Evolutionary conservation across 1,140 invertebrate species (phyloP).

Genomic region (Euborellia annulipes): DNA sequence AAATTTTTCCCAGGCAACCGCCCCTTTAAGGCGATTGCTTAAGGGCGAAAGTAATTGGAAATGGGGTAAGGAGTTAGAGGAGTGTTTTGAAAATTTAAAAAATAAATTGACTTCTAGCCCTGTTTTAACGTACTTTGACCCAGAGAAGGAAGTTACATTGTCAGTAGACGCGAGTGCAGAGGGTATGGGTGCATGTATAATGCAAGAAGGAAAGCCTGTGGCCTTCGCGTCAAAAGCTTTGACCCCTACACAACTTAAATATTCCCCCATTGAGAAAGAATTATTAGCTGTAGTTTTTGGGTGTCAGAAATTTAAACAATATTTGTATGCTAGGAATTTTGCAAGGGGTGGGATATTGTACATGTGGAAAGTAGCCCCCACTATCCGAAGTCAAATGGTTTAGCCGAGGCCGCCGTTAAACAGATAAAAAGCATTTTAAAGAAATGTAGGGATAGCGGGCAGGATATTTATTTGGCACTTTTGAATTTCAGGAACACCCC

Average conservation of each 20-base stretch:
- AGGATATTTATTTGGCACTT: too few relatives aligned
- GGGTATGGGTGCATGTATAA: conserved; percentile 15
- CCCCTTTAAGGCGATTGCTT: conserved; percentile 17
- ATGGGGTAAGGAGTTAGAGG: conserved; percentile 15
- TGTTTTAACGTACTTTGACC: conserved; percentile 19
- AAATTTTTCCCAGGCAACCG: conserved; percentile 16
- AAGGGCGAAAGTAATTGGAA: conserved; percentile 17
- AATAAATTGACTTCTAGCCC: conserved; percentile 14
- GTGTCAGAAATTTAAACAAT: conserved; percentile 25
- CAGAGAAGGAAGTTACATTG: conserved; percentile 6
- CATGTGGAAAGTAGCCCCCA: too few relatives aligned
- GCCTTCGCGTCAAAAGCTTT: conserved; percentile 20
- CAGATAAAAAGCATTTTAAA: too few relatives aligned
- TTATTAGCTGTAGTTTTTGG: conserved; percentile 30
- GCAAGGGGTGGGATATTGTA: too few relatives aligned
- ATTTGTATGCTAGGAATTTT: too few relatives aligned
- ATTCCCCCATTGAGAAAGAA: conserved; percentile 32
- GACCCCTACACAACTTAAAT: conserved; percentile 17
- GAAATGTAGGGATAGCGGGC: too few relatives aligned
- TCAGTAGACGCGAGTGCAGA: conserved; percentile 9
- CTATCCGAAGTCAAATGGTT: too few relatives aligned
- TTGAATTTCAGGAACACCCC: too few relatives aligned
- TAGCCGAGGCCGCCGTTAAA: too few relatives aligned
- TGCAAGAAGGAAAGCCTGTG: conserved; percentile 19
- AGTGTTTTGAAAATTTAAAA: conserved; percentile 18